Conservation (phyloP, 2,113 vertebrate species). For the Tachuris rubrigastra region DNA sequence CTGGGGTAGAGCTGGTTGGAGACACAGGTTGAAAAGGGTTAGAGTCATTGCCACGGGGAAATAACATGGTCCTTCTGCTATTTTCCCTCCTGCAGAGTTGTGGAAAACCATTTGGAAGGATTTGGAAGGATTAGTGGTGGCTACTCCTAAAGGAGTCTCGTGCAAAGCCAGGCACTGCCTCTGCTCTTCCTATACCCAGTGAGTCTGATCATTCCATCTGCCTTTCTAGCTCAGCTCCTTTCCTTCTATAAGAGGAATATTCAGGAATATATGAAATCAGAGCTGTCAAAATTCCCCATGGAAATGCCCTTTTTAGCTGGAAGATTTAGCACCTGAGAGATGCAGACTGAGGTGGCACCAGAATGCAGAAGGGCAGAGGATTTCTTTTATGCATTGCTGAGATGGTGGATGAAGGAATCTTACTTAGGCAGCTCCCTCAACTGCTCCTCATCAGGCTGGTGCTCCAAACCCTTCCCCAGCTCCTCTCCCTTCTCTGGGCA, state of each 20-base stretch:
- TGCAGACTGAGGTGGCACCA: neutral
- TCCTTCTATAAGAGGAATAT: neutral
- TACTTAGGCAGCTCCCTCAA: neutral
- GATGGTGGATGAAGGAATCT: neutral
- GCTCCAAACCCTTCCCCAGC: neutral
- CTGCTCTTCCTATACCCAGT: too few species aligned
- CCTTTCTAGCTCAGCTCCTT: neutral
- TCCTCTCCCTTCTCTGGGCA: accelerated
- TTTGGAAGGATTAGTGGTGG: neutral
- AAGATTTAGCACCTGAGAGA: neutral
- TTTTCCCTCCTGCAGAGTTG: neutral
- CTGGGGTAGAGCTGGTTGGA: neutral
- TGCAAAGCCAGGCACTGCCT: too few species aligned
- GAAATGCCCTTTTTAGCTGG: neutral
- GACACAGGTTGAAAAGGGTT: accelerated
- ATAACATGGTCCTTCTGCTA: neutral
- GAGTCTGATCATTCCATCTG: neutral
- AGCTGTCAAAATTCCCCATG: neutral
- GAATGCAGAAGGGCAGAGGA: neutral
- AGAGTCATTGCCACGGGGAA: neutral
- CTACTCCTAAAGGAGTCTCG: neutral
- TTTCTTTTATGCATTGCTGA: neutral
- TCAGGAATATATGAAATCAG: neutral
- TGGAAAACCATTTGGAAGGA: neutral
- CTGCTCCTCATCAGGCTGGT: too few species aligned